phyloP scores from a whole-genome alignment of 1,140 invertebrate genomes.

The Marisa cornuarietis region DNA sequence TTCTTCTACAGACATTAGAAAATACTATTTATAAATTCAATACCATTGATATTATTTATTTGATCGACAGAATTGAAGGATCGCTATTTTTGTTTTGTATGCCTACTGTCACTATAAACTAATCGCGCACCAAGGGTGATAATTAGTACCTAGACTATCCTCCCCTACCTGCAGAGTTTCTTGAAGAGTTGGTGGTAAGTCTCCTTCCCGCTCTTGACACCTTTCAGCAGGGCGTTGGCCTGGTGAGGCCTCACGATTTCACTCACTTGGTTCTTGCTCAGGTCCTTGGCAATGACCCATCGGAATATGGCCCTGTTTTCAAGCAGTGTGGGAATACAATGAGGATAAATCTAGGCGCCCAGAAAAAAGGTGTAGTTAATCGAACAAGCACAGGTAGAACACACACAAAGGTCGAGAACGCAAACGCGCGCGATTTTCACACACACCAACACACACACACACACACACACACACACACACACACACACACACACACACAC shows the following conservation, averaged over 20 bases:
- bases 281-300: slow-evolving; percentile 99
- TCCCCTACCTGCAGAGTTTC: slow-evolving; percentile 72
- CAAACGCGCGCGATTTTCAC: too few relatives aligned
- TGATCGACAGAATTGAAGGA: too few relatives aligned
- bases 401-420: too few relatives aligned
- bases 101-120: too few relatives aligned
- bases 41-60: too few relatives aligned
- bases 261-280: slow-evolving; percentile 89
- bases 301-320: slow-evolving; percentile 87
- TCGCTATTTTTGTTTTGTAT: too few relatives aligned
- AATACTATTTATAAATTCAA: too few relatives aligned
- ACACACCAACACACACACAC: background rate
- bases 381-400: too few relatives aligned
- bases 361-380: too few relatives aligned
- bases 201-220: slow-evolving; percentile 98
- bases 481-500: background rate
- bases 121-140: too few relatives aligned
- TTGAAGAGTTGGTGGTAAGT: slow-evolving; percentile 99
- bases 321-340: slow-evolving; percentile 23
- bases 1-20: too few relatives aligned
- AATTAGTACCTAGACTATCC: background rate
- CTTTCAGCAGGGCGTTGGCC: slow-evolving; percentile 92
- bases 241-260: slow-evolving; percentile 69
- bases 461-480: background rate
- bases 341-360: too few relatives aligned